A percentile compares a stretch with the other conserved stretches of the same genome.
phyloP scores from a whole-genome alignment of 2,888 invertebrate genomes.

The Melanophora roralis region DNA sequence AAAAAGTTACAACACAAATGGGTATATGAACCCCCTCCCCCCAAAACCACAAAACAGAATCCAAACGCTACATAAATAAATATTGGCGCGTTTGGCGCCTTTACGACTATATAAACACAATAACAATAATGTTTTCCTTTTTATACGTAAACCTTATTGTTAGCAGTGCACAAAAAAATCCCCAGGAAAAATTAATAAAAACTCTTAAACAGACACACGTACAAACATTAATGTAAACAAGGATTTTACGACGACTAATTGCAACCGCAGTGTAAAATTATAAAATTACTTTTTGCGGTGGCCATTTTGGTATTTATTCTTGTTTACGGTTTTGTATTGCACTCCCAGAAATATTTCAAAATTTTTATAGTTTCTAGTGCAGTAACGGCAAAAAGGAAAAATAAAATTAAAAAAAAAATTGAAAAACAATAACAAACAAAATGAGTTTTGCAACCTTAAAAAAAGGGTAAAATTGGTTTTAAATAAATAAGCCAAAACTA shows the following conservation, averaged over 20 bases:
- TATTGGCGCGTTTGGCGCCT: slow-evolving; percentile 63
- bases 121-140: slow-evolving; percentile 71
- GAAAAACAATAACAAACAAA: neutral
- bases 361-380: slow-evolving; percentile 20
- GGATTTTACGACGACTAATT: slow-evolving; percentile 74
- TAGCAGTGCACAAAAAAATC: slow-evolving; percentile 15
- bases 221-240: too few relatives aligned
- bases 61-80: slow-evolving; percentile 23
- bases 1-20: too few relatives aligned
- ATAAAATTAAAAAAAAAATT: slow-evolving; percentile 25
- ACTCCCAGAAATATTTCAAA: slow-evolving; percentile 7
- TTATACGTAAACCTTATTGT: neutral
- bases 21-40: too few relatives aligned
- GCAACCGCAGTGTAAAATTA: slow-evolving; percentile 70
- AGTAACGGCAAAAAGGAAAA: neutral
- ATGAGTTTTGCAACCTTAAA: slow-evolving; percentile 5
- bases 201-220: neutral
- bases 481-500: neutral
- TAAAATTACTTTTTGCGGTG: slow-evolving; percentile 73
- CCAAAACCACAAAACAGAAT: slow-evolving; percentile 38
- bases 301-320: slow-evolving; percentile 9
- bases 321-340: neutral
- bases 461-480: neutral
- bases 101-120: slow-evolving; percentile 72
- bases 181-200: slow-evolving; percentile 32